Percentiles rank a stretch among this genome's conserved stretches.
phyloP scores from a whole-genome alignment of 2,797 vertebrate genomes.

The Sphenodon punctatus region DNA sequence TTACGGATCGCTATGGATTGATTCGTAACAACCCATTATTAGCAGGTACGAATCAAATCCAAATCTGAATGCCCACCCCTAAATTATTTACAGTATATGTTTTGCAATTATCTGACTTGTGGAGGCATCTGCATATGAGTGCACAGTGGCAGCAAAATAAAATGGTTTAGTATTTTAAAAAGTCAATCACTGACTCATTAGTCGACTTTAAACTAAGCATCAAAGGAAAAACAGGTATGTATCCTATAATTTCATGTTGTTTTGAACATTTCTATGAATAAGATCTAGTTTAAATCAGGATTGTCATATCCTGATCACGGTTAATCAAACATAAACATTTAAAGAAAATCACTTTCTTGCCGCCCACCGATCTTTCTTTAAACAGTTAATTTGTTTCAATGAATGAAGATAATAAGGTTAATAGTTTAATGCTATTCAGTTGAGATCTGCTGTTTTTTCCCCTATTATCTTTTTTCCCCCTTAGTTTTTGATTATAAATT shows the following conservation, averaged over 20 bases:
- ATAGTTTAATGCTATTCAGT: conserved; percentile 62
- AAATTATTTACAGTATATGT: background rate
- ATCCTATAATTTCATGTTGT: background rate
- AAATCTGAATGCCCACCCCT: too few relatives aligned
- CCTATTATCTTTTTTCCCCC: conserved; percentile 63
- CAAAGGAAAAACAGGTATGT: background rate
- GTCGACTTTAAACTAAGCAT: background rate
- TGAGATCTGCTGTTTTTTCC: conserved; percentile 58
- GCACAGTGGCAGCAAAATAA: background rate
- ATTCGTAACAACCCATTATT: too few relatives aligned
- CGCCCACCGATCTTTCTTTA: conserved; percentile 42
- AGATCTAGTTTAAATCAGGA: conserved; percentile 19
- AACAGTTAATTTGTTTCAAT: conserved; percentile 59
- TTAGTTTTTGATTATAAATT: conserved; percentile 68
- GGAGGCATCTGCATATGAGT: background rate
- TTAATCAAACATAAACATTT: conserved; percentile 47
- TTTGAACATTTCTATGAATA: conserved; percentile 26
- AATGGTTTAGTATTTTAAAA: background rate
- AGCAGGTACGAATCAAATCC: too few relatives aligned
- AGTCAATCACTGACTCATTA: background rate
- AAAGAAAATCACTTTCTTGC: too few relatives aligned
- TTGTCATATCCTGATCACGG: conserved; percentile 45
- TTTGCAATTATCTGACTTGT: background rate
- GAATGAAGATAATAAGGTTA: conserved; percentile 69
- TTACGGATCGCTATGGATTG: too few relatives aligned